A percentile compares a stretch with the other conserved stretches of the same genome.
Conservation (phyloP, 2,113 vertebrate species). For the Bufo gargarizans region DNA sequence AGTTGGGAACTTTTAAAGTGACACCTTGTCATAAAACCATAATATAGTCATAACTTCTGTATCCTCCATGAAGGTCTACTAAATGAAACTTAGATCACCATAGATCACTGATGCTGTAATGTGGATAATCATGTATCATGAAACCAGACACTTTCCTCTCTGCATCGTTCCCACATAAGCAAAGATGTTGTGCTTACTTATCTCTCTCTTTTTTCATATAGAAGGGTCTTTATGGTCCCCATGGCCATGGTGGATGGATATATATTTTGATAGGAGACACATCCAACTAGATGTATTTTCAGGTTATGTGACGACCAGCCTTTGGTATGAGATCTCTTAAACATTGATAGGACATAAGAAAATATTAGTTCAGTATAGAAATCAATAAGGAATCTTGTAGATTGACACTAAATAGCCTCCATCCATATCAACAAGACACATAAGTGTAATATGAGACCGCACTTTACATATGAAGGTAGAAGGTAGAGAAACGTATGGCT, state of each 20-base stretch:
- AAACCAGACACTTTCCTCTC: too few relatives aligned
- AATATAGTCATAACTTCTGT: too few relatives aligned
- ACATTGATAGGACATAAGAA: too few relatives aligned
- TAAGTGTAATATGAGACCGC: background rate
- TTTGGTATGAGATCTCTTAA: too few relatives aligned
- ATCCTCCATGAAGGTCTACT: background rate
- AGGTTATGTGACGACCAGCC: too few relatives aligned
- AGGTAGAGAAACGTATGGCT: background rate
- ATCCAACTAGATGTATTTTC: too few relatives aligned
- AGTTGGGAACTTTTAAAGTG: too few relatives aligned
- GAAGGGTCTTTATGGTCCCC: background rate
- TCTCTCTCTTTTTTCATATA: background rate
- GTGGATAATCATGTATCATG: too few relatives aligned
- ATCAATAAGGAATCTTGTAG: background rate
- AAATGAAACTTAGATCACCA: background rate
- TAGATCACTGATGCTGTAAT: background rate
- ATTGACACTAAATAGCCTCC: background rate
- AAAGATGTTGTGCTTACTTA: background rate
- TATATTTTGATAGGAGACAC: background rate
- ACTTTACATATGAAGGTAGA: background rate
- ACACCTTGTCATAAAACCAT: too few relatives aligned
- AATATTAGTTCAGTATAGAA: too few relatives aligned
- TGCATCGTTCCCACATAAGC: too few relatives aligned
- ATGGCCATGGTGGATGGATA: background rate
- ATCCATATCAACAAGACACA: background rate